Percentiles rank a stretch among this genome's conserved stretches.
These are phyloP conservation scores for Zapornia atra DNA, from an alignment of 2,113 vertebrate species.

Conservation along the genomic window DNA sequence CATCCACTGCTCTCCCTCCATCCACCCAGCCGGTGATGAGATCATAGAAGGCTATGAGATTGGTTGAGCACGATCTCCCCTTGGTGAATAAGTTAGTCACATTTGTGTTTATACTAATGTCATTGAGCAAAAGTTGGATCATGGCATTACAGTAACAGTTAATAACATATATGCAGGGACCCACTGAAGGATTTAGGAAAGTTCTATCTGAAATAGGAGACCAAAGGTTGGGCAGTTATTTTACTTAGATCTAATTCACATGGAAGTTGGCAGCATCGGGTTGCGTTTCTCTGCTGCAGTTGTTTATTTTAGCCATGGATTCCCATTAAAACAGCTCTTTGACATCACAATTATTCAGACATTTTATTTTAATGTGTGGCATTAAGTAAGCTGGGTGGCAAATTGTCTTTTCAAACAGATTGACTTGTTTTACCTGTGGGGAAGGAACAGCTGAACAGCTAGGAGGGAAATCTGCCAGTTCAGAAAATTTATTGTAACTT, in stretches of 20 bases:
- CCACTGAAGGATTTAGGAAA: neutral
- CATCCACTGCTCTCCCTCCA: too few species aligned
- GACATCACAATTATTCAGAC: conserved; percentile 31
- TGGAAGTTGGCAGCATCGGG: neutral
- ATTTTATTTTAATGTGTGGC: conserved; percentile 47
- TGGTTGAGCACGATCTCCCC: too few species aligned
- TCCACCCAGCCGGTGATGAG: too few species aligned
- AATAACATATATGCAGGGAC: neutral
- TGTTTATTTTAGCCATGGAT: conserved; percentile 13
- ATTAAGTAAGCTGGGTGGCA: conserved; percentile 54
- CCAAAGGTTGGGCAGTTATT: neutral
- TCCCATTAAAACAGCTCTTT: neutral
- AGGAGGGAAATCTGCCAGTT: conserved; percentile 59
- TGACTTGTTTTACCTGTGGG: conserved; percentile 59
- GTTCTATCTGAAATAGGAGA: neutral
- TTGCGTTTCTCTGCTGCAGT: neutral
- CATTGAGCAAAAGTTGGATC: neutral
- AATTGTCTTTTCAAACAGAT: conserved; percentile 41
- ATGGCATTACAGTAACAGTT: neutral
- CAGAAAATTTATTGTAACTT: conserved; percentile 49
- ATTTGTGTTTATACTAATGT: neutral
- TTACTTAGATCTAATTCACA: neutral
- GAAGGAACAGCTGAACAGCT: conserved; percentile 59
- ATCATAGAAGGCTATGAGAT: too few species aligned
- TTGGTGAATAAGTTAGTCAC: too few species aligned